These are phyloP conservation scores for Penelope pileata DNA, from an alignment of 2,113 vertebrate species.

Conservation along the genomic window DNA sequence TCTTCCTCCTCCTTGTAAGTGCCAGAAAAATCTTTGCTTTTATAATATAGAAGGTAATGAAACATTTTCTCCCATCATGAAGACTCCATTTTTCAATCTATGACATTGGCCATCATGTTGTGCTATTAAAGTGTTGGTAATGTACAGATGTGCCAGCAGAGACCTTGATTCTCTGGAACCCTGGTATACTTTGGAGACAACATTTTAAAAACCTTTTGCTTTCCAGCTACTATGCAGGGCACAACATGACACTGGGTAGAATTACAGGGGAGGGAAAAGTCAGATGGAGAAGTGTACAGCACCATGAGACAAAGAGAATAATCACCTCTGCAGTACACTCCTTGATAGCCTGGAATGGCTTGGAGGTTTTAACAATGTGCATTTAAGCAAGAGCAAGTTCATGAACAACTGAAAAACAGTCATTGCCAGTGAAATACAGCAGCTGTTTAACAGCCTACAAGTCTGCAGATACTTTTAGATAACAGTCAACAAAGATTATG, in stretches of 20 bases:
- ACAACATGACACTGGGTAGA: not conserved
- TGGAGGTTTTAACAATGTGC: not conserved
- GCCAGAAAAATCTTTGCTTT: not conserved
- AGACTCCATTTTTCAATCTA: fast-evolving
- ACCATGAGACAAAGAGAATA: not conserved
- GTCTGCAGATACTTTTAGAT: not conserved
- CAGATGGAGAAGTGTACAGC: fast-evolving
- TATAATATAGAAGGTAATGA: not conserved
- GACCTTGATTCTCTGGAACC: not conserved
- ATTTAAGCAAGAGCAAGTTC: not conserved
- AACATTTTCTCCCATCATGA: not conserved
- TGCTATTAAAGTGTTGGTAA: not conserved
- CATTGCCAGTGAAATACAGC: not conserved
- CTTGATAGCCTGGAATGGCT: not conserved
- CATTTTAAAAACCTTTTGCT: not conserved
- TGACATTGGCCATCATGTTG: not conserved
- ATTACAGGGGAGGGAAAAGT: not conserved
- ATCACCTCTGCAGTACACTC: not conserved
- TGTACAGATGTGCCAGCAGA: not conserved
- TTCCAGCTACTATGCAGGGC: not conserved
- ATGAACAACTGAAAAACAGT: not conserved
- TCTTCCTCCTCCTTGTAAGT: not conserved
- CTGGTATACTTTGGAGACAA: not conserved
- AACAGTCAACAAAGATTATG: not conserved
- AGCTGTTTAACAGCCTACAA: not conserved